Evolutionary conservation across 2,888 invertebrate genomes (phyloP).

Genomic region (Cabera pusaria): DNA sequence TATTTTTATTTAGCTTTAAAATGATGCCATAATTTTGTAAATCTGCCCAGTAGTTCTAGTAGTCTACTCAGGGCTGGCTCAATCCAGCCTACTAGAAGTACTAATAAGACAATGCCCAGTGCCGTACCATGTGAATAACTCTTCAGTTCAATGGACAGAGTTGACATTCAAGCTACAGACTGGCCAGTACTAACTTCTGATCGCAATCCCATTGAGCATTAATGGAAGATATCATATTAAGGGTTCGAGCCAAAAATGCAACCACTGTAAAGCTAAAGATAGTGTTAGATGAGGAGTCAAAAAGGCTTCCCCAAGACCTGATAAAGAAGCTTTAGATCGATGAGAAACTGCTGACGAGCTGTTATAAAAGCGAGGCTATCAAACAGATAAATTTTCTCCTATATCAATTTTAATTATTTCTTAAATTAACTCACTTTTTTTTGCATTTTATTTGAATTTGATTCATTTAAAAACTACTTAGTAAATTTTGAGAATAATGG

Average conservation of each 20-base stretch:
- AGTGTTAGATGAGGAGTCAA: conserved; percentile 17
- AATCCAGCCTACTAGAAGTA: too few species aligned
- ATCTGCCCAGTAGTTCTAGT: too few species aligned
- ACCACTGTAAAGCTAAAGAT: conserved; percentile 23
- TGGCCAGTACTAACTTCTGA: conserved; percentile 33
- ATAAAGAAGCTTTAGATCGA: conserved; percentile 3
- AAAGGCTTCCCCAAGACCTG: conserved; percentile 11
- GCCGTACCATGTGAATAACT: conserved; percentile 19
- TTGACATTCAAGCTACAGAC: conserved; percentile 26
- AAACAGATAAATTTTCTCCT: background rate
- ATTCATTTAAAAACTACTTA: too few species aligned
- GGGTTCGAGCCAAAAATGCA: conserved; percentile 25
- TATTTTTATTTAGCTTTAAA: too few species aligned
- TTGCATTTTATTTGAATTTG: too few species aligned
- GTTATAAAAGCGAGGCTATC: conserved; percentile 5
- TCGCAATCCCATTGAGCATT: conserved; percentile 34
- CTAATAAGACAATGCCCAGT: conserved; percentile 28
- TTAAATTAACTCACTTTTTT: too few species aligned
- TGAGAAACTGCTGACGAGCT: conserved; percentile 5
- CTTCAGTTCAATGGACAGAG: conserved; percentile 25
- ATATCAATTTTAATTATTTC: too few species aligned
- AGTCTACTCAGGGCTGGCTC: too few species aligned
- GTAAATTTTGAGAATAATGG: too few species aligned
- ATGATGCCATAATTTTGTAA: too few species aligned
- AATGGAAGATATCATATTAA: conserved; percentile 31